Evolutionary conservation across 2,797 vertebrate species (phyloP).

Genomic region (Anisognathus igniventris): DNA sequence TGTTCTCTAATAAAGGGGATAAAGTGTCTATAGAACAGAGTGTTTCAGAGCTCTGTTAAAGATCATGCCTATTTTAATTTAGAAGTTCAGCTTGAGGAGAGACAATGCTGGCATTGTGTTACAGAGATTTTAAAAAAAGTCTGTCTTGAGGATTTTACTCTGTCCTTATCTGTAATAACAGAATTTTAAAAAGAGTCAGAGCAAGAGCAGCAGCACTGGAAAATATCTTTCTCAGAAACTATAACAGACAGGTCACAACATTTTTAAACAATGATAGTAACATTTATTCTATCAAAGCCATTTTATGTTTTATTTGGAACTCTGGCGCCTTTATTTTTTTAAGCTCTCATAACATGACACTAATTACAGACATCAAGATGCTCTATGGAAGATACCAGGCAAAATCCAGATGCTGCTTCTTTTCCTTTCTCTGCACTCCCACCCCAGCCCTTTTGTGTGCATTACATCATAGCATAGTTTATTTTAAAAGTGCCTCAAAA

Average conservation of each 20-base stretch:
- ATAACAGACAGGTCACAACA: conserved; percentile 86
- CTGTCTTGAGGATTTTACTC: conserved; percentile 75
- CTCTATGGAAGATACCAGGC: conserved; percentile 84
- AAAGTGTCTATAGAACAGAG: conserved; percentile 64
- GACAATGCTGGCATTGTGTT: conserved; percentile 75
- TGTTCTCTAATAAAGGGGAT: conserved; percentile 66
- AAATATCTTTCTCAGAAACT: conserved; percentile 82
- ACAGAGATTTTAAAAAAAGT: conserved; percentile 74
- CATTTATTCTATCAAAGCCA: conserved; percentile 97
- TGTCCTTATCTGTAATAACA: conserved; percentile 78
- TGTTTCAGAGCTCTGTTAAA: conserved; percentile 67
- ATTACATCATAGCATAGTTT: conserved; percentile 89
- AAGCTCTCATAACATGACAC: conserved; percentile 91
- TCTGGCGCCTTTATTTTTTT: conserved; percentile 94
- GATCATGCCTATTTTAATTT: conserved; percentile 76
- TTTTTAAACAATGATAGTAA: conserved; percentile 91
- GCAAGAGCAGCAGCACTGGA: conserved; percentile 71
- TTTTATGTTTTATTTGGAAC: conserved; percentile 97
- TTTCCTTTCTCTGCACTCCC: conserved; percentile 64
- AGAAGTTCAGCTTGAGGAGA: conserved; percentile 68
- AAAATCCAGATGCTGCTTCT: conserved; percentile 82
- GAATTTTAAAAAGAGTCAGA: conserved; percentile 62
- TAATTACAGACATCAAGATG: conserved; percentile 98
- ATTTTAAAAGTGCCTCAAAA: conserved; percentile 91
- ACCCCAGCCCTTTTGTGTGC: conserved; percentile 65